Conservation (phyloP, 2,888 invertebrate species). For the Protonemura montana region DNA sequence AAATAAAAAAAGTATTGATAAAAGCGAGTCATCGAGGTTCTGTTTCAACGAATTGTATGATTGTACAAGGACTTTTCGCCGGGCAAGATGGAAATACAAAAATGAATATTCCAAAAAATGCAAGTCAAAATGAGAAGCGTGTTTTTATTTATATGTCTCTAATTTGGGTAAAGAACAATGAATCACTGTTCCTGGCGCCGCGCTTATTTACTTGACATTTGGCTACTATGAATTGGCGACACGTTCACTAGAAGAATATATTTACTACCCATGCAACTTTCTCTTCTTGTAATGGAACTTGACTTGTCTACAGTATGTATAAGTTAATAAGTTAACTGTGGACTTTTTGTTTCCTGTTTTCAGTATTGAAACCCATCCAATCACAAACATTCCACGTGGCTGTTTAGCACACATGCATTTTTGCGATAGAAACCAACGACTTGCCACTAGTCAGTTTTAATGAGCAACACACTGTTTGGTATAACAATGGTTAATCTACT, state of each 20-base stretch:
- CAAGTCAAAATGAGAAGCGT: not conserved
- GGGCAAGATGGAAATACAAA: not conserved
- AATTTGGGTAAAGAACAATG: no score
- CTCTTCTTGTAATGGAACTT: not conserved
- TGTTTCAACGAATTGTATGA: not conserved
- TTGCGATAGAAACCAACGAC: no score
- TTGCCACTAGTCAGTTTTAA: no score
- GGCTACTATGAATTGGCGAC: not conserved
- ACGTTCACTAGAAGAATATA: not conserved
- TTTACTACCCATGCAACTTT: not conserved
- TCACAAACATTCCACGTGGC: not conserved
- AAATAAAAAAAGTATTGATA: not conserved
- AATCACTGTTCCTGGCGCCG: no score
- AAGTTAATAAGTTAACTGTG: no score
- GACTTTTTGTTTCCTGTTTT: not conserved
- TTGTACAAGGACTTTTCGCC: not conserved
- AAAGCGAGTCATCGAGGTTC: not conserved
- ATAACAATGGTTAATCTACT: no score
- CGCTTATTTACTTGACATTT: not conserved
- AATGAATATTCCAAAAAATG: not conserved
- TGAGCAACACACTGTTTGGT: no score
- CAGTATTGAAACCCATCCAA: constrained; percentile 29
- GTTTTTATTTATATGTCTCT: no score
- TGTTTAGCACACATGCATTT: no score
- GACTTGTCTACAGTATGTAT: not conserved